These are phyloP conservation scores for Erythrocercus mccallii DNA, from an alignment of 2,113 vertebrate genomes.

Conservation along the genomic window DNA sequence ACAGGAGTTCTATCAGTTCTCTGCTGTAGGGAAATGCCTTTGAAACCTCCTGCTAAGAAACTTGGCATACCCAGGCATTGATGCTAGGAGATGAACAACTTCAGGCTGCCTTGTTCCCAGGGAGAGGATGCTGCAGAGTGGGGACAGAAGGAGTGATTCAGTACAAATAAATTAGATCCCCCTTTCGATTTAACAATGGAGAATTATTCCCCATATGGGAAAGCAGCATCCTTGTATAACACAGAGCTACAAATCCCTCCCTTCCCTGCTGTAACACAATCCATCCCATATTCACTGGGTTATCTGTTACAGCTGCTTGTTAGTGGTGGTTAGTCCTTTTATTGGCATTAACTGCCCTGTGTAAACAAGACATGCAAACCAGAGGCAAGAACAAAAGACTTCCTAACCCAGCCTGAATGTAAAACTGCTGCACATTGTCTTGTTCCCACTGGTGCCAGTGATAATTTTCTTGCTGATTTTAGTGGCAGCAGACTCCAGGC, in stretches of 20 bases:
- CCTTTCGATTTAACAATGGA: background rate
- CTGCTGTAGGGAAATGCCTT: background rate
- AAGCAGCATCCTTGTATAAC: background rate
- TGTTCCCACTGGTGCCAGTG: background rate
- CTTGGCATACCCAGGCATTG: accelerated
- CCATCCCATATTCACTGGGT: background rate
- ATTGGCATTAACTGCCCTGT: background rate
- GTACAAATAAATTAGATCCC: background rate
- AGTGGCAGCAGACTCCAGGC: background rate
- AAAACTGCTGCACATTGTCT: background rate
- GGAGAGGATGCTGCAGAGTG: accelerated
- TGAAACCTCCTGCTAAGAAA: background rate
- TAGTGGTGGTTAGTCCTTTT: background rate
- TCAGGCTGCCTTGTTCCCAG: background rate
- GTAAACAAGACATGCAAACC: background rate
- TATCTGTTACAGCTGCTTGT: background rate
- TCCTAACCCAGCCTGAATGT: background rate
- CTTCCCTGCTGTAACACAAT: background rate
- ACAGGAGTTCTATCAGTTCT: background rate
- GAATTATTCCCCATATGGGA: background rate
- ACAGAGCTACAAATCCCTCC: background rate
- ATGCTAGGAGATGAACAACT: background rate
- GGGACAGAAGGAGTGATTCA: background rate
- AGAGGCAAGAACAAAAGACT: background rate
- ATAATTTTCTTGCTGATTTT: background rate